Base-by-base conservation (phyloP, 2,113 vertebrate species). In the Hippoglossus stenolepis region DNA sequence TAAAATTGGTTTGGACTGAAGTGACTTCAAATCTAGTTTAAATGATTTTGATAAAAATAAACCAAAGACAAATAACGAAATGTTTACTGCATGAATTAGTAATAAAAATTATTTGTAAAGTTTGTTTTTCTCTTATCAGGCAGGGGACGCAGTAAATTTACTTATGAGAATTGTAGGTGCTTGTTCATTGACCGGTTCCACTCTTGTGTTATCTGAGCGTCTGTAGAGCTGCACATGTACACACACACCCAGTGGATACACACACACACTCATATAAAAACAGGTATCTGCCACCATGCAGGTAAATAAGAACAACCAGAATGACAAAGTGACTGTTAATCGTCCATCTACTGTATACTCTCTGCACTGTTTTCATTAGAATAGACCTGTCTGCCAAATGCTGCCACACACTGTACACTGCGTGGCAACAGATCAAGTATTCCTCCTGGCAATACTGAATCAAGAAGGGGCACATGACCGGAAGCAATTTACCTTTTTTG, bases 261-360 rank as follows among this genome's bases (percentile, higher is more conserved):
- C n/a, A 61, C n/a, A 61, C 24, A 70, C 17, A 56, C 21, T 49
- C 28, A 59, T 24, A 24, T 24, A 53, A 28, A 65, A 10, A 38
- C 26, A 35, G 24, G 3, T 3, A 57, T 58, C 60, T 72, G 66
- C 38, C 23, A 35, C 51, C 51, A 18, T 54, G 40, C 53, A 78
- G 54, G 11, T 47, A n/a, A 62, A 74, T 23, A 70, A 75, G 18
- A 78, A 65, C 21, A 73, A 60, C 60, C 6, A 5, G 47, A 83
- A 66, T 70, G 75, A 80, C 77, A 81, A 65, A 70, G 26, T 35
- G 79, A 89, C 87, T 87, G 85, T 90, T 90, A 90, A 78, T 70
- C 15, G 13, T 51, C 21, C 73, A 69, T 57, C 54, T 74, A 26
- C 65, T 81, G 24, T 80, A 61, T 18, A 70, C 62, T 80, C 26